These are phyloP conservation scores for Eriocheir sinensis DNA, from an alignment of 1,140 invertebrate genomes.

Conservation along the genomic window DNA sequence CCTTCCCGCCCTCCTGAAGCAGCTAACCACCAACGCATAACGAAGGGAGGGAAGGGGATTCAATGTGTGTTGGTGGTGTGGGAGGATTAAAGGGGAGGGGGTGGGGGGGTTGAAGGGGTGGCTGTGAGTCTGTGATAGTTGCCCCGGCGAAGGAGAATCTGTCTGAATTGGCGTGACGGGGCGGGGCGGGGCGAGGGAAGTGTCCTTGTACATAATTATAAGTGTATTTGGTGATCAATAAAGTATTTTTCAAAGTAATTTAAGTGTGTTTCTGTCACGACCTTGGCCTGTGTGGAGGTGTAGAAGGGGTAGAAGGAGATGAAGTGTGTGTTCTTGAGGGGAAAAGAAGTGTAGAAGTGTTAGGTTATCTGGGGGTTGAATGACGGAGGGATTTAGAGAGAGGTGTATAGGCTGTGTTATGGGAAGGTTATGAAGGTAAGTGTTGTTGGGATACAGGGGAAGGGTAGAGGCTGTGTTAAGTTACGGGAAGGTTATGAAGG, in stretches of 20 bases:
- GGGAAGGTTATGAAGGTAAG: too few species aligned
- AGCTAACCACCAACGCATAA: background rate
- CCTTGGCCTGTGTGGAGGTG: background rate
- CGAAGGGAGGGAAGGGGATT: background rate
- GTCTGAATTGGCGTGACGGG: background rate
- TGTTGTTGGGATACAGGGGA: too few species aligned
- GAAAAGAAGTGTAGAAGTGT: too few species aligned
- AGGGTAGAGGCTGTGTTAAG: too few species aligned
- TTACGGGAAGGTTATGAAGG: too few species aligned
- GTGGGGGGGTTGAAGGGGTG: background rate
- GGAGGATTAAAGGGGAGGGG: background rate
- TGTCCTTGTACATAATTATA: background rate
- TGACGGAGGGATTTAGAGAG: too few species aligned
- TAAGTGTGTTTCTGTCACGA: background rate
- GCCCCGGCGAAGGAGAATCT: background rate
- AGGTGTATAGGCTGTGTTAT: too few species aligned
- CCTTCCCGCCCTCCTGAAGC: background rate
- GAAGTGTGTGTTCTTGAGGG: too few species aligned
- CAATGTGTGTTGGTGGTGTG: too few species aligned
- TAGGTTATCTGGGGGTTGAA: too few species aligned
- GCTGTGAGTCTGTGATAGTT: background rate
- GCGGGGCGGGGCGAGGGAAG: background rate
- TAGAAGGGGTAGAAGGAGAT: too few species aligned
- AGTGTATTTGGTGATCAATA: background rate
- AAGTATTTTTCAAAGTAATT: constrained; percentile 1